Evolutionary conservation across 2,113 vertebrate genomes (phyloP).

Genomic region (Etheostoma spectabile): DNA sequence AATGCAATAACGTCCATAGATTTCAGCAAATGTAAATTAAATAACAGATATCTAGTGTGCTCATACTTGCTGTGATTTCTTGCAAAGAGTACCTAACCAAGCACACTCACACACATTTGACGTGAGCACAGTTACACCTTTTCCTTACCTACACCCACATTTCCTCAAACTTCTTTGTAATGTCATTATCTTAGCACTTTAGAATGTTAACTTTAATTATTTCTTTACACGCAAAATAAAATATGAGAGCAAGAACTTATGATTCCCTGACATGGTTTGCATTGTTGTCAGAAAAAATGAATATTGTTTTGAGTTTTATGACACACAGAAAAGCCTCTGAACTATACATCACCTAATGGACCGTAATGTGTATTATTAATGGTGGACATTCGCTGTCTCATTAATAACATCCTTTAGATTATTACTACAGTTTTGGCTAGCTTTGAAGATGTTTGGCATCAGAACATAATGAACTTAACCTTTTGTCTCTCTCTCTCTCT

Average conservation of each 20-base stretch:
- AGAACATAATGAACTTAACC: conserved; percentile 64
- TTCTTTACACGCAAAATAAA: background rate
- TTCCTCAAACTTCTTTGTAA: no score
- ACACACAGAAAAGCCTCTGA: background rate
- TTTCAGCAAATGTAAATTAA: no score
- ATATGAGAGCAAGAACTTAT: background rate
- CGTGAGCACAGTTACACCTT: no score
- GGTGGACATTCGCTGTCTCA: conserved; percentile 2
- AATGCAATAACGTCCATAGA: no score
- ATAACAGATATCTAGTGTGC: no score
- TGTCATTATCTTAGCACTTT: no score
- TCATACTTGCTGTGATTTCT: no score
- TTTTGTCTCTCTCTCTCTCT: conserved; percentile 46
- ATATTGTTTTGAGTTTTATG: background rate
- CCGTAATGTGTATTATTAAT: conserved; percentile 9
- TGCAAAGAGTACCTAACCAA: no score
- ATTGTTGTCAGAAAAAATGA: background rate
- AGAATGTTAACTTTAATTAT: no score
- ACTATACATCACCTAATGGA: background rate
- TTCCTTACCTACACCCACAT: no score
- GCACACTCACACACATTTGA: no score
- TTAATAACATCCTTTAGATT: conserved; percentile 58
- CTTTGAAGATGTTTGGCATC: conserved; percentile 56
- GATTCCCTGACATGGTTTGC: background rate
- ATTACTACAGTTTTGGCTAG: conserved; percentile 43